Base-by-base conservation (phyloP, 2,113 vertebrate genomes). In the Spheniscus mendiculus region DNA sequence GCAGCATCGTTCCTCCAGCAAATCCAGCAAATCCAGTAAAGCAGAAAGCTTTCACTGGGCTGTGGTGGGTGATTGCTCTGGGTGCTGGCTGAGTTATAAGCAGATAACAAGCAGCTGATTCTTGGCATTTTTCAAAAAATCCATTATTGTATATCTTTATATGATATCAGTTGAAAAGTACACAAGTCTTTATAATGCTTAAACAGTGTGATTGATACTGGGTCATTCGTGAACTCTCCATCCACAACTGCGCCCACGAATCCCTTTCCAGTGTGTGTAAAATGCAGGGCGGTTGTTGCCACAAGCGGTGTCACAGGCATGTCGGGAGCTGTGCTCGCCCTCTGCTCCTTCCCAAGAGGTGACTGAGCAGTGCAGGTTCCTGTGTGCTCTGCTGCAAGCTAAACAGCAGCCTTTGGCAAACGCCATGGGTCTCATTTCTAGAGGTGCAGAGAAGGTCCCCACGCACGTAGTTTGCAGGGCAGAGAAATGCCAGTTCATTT, bases 391-490 rank as follows among this genome's bases (percentile, higher is more conserved):
- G 52, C 50, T 65, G 27, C 58, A 8, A 15, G 47, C 20, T 6
- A 2, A 32, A 7, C 5, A 5, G 69, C 81, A 14, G 29, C 47
- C 71, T 17, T 22, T 2, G 32, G 47, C 29, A 4, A 19, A 6
- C 5, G 4, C 9, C 9, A 0, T 2, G 32, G 9, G 6, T 9
- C 65, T 34, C 1, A 0, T 4, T 26, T 25, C 12, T 0, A 47
- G 65, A 34, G 40, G n/a, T 8, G 32, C 13, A 3, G 84, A 29
- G 49, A 55, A 87, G 49, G 49, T 66, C 53, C 42, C 38, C 2
- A 32, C 3, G 1, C 34, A 1, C 2, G 5, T 5, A 7, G 15
- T 8, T 40, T 29, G n/a, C 11, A 13, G 55, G 11, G 53, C 58
- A 22, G 30, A 44, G 23, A 47, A 58, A 53, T 2, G 1, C 30